Evolutionary conservation across 2,888 invertebrate species (phyloP).

Genomic region (Pollenia amentaria): DNA sequence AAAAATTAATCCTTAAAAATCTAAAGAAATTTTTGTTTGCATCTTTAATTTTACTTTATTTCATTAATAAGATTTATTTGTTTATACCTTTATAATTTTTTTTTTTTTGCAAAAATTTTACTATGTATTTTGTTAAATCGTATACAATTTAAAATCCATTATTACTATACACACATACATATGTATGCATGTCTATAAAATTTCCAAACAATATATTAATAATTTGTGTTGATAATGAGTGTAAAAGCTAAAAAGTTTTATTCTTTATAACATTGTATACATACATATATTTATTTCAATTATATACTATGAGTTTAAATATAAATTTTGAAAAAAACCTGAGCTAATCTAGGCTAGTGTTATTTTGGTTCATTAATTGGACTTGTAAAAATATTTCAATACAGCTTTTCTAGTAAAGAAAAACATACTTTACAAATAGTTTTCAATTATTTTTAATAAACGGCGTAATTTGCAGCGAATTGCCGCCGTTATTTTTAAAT

Average conservation of each 20-base stretch:
- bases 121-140: conserved; percentile 3
- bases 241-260: conserved; percentile 35
- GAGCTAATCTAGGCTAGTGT: conserved; percentile 58
- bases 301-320: conserved; percentile 13
- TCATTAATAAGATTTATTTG: too few relatives aligned
- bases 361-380: conserved; percentile 5
- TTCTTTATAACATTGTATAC: background rate
- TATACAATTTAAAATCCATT: conserved; percentile 15
- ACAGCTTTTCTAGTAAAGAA: background rate
- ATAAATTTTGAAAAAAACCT: conserved; percentile 50
- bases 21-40: too few relatives aligned
- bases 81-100: too few relatives aligned
- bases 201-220: conserved; percentile 9
- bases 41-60: too few relatives aligned
- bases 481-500: background rate
- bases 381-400: background rate
- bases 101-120: conserved; percentile 2
- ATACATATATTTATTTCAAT: background rate
- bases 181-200: background rate
- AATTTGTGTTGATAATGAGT: background rate
- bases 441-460: too few relatives aligned
- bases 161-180: too few relatives aligned
- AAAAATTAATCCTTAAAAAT: too few relatives aligned
- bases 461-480: background rate
- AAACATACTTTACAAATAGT: too few relatives aligned